Percentiles rank a stretch among this genome's conserved stretches.
Evolutionary conservation across 2,797 vertebrate genomes (phyloP).

Genomic region (Pipistrellus pipistrellus): DNA sequence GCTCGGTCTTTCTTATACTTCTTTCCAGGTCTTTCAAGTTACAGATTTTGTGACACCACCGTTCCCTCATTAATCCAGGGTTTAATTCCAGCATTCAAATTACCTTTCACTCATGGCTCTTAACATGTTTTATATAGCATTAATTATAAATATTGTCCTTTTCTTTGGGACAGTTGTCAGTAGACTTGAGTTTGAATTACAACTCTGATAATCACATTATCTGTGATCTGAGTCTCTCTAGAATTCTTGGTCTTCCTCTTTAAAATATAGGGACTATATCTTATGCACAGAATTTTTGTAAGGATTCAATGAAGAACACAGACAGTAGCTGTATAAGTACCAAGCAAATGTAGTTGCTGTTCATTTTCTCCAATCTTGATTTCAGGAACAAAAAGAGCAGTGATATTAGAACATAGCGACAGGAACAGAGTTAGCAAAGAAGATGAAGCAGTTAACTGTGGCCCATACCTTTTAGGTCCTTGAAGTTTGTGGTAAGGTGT

Average conservation of each 20-base stretch:
- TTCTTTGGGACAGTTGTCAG: background rate
- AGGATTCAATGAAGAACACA: background rate
- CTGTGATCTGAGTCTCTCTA: background rate
- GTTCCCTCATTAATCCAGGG: constrained; percentile 50
- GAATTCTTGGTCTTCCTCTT: constrained; percentile 15
- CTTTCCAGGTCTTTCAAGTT: background rate
- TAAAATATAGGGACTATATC: background rate
- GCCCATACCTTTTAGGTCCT: background rate
- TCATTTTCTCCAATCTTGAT: background rate
- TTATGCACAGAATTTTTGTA: background rate
- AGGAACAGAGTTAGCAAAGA: background rate
- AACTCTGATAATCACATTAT: background rate
- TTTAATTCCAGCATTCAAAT: constrained; percentile 44
- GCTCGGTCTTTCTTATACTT: background rate
- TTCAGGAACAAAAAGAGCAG: background rate
- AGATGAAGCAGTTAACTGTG: background rate
- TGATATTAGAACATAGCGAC: background rate
- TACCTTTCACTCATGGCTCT: constrained; percentile 21
- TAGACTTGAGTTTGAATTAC: background rate
- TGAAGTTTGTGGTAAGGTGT: background rate
- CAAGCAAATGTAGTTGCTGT: background rate
- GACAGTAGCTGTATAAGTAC: background rate
- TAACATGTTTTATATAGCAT: constrained; percentile 1
- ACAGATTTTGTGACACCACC: constrained; percentile 20
- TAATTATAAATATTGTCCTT: constrained; percentile 53